Base-by-base conservation (phyloP, 2,888 invertebrate genomes). In the Acrocera orbiculus region DNA sequence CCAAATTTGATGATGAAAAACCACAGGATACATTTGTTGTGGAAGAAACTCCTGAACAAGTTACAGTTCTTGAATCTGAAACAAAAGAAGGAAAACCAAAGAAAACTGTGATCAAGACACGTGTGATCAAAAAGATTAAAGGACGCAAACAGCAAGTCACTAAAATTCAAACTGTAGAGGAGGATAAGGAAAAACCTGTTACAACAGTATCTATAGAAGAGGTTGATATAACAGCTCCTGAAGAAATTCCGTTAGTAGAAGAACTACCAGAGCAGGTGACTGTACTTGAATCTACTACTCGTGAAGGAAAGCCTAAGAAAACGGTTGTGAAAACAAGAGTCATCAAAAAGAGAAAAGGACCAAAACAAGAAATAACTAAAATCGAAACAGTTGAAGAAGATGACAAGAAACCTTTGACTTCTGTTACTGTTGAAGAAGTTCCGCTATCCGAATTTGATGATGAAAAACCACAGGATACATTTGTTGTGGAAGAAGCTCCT, bases 71-170 rank as follows among this genome's bases (percentile, higher is more conserved):
- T 1, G 40, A 43, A 32, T 38, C 39, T 0, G 32, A 42, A 0
- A 37, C 42, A 3, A 42, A 46, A 29, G 47, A 46, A 47, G 51
- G 30, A 38, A 52, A n/a, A 48, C 46, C 49, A 0, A 53, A 34
- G 11, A 39, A 37, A 20, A 42, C 34, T 27, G 44, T 46, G 6
- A 44, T 48, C 11, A 54, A 51, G 25, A 55, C 49, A 29, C 46
- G 54, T 9, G 48, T 47, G 4, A 50, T 54, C 30, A 55, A 48
- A 35, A 57, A 54, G 46, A 48, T 46, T 4, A 54, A 42, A 42
- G 61, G 52, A 29, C 39, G 42, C 28, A 55, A 54, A 46, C 45
- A 55, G 23, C 54, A 62, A 44, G 45, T 55, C 9, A 60, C 57
- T 2, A 51, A 56, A 48, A 56, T 60, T 28, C 44, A 54, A 10